Evolutionary conservation across 2,888 invertebrate genomes (phyloP), one percentile per base, ranked within the genome.

Genomic region (Melanargia galathea): DNA sequence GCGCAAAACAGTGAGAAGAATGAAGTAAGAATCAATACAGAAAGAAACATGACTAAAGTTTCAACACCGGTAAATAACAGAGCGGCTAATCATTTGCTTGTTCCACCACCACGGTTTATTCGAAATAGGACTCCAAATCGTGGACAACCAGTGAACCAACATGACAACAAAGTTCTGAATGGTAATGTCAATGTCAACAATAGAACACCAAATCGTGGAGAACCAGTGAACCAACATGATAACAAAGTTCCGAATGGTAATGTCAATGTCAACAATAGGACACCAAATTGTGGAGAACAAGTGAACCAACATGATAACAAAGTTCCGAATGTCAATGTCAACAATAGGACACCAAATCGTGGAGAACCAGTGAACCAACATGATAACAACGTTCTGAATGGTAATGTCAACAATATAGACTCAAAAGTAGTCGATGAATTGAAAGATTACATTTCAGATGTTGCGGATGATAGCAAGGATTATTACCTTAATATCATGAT

Each of bases 401-500:
- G 68, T 3, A 80, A 82, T 66, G n/a, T 80, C 11, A 75, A 66
- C 0, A 73, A 65, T 55, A 62, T 82, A 10, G n/a, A n/a, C n/a
- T n/a, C n/a, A n/a, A n/a, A n/a, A n/a, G n/a, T n/a, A n/a, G 66
- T 82, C 13, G 86, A 89, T 54, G 92, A 92, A 35, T 69, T 92
- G 20, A 92, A 91, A 74, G 88, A 92, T 65, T 90, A 86, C 63
- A 79, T 90, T 45, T 76, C 84, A 0, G 90, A 92, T 77, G 81
- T 88, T 2, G 80, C 87, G 1, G 87, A 87, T 70, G 87, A 90
- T 62, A 90, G 85, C 64, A 80, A 84, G 60, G 87, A 88, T 70
- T 87, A 87, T 74, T 91, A 87, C 67, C 80, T 90, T 0, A 86
- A 87, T 61, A 81, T 90, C n/a, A 90, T 90, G 86, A 87, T 92